phyloP scores from a whole-genome alignment of 2,888 invertebrate species.

The Tipula lateralis region DNA sequence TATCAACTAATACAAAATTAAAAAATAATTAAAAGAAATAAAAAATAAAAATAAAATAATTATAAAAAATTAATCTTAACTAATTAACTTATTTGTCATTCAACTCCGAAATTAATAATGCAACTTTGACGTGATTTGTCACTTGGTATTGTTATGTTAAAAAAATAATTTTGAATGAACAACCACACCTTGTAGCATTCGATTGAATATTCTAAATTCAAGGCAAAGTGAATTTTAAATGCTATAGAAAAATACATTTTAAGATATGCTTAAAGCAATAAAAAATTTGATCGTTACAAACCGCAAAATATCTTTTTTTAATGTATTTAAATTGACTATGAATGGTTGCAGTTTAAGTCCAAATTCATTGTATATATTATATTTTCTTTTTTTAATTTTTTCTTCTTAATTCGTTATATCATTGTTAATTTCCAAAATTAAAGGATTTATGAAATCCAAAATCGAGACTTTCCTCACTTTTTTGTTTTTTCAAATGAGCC shows the following conservation, averaged over 20 bases:
- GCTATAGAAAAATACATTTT: neutral
- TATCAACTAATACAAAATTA: too few relatives aligned
- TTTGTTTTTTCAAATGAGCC: neutral
- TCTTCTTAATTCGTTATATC: neutral
- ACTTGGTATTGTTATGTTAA: neutral
- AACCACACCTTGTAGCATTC: neutral
- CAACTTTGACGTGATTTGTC: too few relatives aligned
- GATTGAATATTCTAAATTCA: neutral
- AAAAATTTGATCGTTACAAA: neutral
- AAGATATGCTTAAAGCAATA: neutral
- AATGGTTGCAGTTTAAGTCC: neutral
- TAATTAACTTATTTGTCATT: too few relatives aligned
- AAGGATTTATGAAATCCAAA: neutral
- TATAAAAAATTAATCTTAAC: too few relatives aligned
- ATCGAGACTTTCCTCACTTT: neutral
- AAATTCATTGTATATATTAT: neutral
- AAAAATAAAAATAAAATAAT: too few relatives aligned
- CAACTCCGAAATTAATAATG: too few relatives aligned
- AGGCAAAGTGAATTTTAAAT: neutral
- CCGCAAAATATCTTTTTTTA: neutral
- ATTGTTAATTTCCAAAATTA: neutral
- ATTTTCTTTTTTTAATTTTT: neutral
- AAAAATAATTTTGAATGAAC: neutral
- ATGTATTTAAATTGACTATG: neutral
- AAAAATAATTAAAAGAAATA: too few relatives aligned